Evolutionary conservation across 1,140 invertebrate genomes (phyloP), one percentile per base, ranked within the genome.

Genomic region (Adoxophyes honmai): DNA sequence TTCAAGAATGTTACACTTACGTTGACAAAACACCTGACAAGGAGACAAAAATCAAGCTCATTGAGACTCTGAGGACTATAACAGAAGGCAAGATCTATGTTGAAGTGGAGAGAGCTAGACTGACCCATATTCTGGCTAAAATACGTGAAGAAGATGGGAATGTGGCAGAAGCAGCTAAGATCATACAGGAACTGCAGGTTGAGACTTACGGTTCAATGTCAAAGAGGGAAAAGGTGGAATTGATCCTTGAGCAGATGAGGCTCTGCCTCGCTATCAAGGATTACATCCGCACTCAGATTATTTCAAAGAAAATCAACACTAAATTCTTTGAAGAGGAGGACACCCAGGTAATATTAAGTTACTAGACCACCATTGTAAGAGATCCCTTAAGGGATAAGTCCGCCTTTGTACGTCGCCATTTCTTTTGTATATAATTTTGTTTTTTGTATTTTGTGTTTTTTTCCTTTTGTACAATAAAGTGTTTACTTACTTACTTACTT

Each of bases 181-280:
- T 99, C 62, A 95, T 99, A 79, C 96, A 99, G 81, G 99, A 99
- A 87, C 90, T 99, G 9, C 98, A 99, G 90, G 97, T 99, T 35
- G 99, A 99, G 90, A 99, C 98, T 0, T 99, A 98, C 90, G 99
- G 99, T 10, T 99, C 98, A 0, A 99, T 99, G 98, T 96, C 99
- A 53, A 97, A 97, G 81, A 92, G 95, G 58, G 98, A 99, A 87
- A 99, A 99, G 90, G 95, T 96, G n/a, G 97, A 99, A 72, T 92
- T 99, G 34, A 98, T 99, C 59, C 89, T 99, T 56, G 98, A 99
- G 88, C 99, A 99, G 90, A 99, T 99, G 98, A 92, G 98, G 57
- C 90, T 99, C 0, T 99, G 98, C 85, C 88, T 99, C 16, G 94
- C 96, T 0, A 98, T 98, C 71, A 95, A 98, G 78, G 98, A 99